Evolutionary conservation across 2,113 vertebrate species (phyloP).

Genomic region (Echinops telfairi): DNA sequence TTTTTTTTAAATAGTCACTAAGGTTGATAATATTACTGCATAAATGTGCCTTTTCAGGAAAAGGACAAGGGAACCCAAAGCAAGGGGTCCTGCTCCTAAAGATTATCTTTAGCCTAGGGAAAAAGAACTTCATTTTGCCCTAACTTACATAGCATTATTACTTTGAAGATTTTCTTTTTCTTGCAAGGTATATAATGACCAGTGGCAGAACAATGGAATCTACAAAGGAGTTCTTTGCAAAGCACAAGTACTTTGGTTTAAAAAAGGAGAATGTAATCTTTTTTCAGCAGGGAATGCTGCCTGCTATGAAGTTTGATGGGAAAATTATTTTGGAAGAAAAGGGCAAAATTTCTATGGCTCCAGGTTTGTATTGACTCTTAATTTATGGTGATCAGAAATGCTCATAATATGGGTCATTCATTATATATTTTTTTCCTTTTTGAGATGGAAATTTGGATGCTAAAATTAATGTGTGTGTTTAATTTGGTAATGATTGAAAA

Average conservation of each 20-base stretch:
- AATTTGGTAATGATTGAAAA: neutral
- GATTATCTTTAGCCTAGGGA: neutral
- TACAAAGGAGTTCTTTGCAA: constrained; percentile 93
- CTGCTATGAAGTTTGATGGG: constrained; percentile 94
- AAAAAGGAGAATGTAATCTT: constrained; percentile 92
- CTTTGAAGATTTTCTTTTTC: constrained; percentile 56
- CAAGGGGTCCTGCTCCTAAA: neutral
- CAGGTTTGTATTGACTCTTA: constrained; percentile 87
- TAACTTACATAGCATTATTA: neutral
- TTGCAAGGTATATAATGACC: constrained; percentile 98
- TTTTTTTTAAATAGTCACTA: neutral
- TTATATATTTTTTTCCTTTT: constrained; percentile 35
- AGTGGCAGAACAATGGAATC: constrained; percentile 96
- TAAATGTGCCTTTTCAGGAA: neutral
- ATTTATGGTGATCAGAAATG: neutral
- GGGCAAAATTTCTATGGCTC: constrained; percentile 96
- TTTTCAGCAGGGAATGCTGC: constrained; percentile 99
- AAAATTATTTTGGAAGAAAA: constrained; percentile 96
- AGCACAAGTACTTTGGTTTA: constrained; percentile 94
- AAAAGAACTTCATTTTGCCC: neutral
- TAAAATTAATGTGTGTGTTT: neutral
- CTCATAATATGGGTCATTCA: neutral
- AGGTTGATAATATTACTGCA: neutral
- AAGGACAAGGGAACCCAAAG: neutral
- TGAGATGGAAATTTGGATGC: neutral